A percentile compares a stretch with the other conserved stretches of the same genome.
Evolutionary conservation across 2,113 vertebrate species (phyloP).

Genomic region (Semnopithecus entellus): DNA sequence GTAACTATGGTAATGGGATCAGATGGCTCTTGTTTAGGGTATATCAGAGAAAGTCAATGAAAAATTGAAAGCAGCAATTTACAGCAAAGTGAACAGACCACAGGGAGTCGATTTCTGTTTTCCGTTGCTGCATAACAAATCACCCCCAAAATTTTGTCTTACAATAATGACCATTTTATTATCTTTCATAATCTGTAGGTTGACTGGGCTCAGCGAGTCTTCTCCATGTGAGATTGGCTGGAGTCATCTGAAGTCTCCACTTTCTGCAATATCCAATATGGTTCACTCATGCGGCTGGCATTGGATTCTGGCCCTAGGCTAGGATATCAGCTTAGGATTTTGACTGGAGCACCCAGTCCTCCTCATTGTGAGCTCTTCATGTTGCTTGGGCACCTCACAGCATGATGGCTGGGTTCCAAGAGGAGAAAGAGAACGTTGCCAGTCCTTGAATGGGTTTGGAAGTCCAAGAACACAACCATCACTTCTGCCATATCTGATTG

Average conservation of each 20-base stretch:
- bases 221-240: background rate
- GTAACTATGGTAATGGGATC: background rate
- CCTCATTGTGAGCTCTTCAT: background rate
- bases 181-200: background rate
- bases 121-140: background rate
- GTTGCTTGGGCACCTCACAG: background rate
- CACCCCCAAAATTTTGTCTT: background rate
- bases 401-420: background rate
- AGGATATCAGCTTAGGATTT: background rate
- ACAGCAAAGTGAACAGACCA: background rate
- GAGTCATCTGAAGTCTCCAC: background rate
- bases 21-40: background rate
- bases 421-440: background rate
- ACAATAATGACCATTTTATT: background rate
- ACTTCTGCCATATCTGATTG: background rate
- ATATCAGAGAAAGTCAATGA: background rate
- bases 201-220: background rate
- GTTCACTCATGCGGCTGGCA: background rate
- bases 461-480: background rate
- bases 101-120: background rate
- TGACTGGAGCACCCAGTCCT: background rate
- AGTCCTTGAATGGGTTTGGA: background rate
- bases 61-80: background rate
- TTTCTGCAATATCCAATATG: background rate
- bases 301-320: background rate